These are phyloP conservation scores for Platerodrilus igneus DNA, from an alignment of 2,888 invertebrate genomes.

Conservation along the genomic window DNA sequence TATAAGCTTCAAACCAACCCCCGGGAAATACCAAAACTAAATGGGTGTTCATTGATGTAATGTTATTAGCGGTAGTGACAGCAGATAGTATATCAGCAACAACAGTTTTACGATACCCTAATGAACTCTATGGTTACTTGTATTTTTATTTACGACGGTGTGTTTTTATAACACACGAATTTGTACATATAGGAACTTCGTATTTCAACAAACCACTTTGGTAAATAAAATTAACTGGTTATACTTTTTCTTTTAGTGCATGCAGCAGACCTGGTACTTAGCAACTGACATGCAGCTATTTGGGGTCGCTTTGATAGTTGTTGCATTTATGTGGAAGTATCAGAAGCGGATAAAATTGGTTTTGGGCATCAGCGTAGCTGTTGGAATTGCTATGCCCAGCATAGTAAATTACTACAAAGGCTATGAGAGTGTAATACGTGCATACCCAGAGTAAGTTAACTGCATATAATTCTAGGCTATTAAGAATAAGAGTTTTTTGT, in stretches of 20 bases:
- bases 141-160: too few relatives aligned
- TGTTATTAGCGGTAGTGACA: too few relatives aligned
- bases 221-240: background rate
- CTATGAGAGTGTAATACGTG: constrained; percentile 33
- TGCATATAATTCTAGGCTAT: background rate
- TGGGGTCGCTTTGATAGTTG: constrained; percentile 31
- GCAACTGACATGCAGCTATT: constrained; percentile 41
- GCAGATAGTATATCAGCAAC: too few relatives aligned
- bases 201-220: too few relatives aligned
- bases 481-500: constrained; percentile 4
- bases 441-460: constrained; percentile 34
- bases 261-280: constrained; percentile 42
- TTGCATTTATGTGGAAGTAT: constrained; percentile 33
- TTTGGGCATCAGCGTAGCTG: constrained; percentile 22
- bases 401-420: constrained; percentile 34
- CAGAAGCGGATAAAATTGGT: constrained; percentile 26
- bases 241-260: constrained; percentile 36
- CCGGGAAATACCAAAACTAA: too few relatives aligned
- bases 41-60: too few relatives aligned
- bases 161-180: too few relatives aligned
- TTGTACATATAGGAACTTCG: too few relatives aligned
- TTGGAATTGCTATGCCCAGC: constrained; percentile 34
- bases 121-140: too few relatives aligned
- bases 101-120: too few relatives aligned
- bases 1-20: too few relatives aligned